These are phyloP conservation scores for Gerris lacustris DNA, from an alignment of 2,888 invertebrate species.

Conservation along the genomic window DNA sequence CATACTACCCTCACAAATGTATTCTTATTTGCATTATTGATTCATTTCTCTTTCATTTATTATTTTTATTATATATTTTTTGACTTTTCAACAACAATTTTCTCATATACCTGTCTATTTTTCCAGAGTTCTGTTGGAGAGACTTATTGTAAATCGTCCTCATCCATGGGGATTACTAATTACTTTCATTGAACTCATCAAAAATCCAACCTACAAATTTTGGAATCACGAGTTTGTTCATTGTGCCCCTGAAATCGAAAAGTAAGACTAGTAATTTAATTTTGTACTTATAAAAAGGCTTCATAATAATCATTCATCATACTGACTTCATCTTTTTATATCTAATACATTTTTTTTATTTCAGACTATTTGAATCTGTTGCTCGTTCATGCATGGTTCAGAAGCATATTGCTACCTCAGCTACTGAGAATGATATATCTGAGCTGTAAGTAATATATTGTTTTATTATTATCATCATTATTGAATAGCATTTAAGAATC, in stretches of 20 bases:
- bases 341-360: conserved; percentile 30
- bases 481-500: neutral
- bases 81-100: too few species aligned
- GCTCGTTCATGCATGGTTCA: conserved; percentile 90
- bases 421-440: conserved; percentile 49
- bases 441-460: conserved; percentile 44
- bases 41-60: too few species aligned
- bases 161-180: conserved; percentile 99
- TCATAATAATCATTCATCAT: conserved; percentile 17
- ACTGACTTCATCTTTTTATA: neutral
- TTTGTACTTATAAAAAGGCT: conserved; percentile 13
- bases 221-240: conserved; percentile 99
- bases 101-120: too few species aligned
- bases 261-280: conserved; percentile 51
- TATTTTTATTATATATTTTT: too few species aligned
- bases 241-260: conserved; percentile 98
- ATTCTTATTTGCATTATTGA: too few species aligned
- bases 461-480: neutral
- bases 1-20: neutral
- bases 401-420: conserved; percentile 54
- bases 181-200: conserved; percentile 97
- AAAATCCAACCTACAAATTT: conserved; percentile 96
- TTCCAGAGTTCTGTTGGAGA: conserved; percentile 74
- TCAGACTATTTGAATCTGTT: conserved; percentile 86
- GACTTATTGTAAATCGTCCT: conserved; percentile 94